phyloP scores from a whole-genome alignment of 2,113 vertebrate genomes.

The Callopanchax toddi region DNA sequence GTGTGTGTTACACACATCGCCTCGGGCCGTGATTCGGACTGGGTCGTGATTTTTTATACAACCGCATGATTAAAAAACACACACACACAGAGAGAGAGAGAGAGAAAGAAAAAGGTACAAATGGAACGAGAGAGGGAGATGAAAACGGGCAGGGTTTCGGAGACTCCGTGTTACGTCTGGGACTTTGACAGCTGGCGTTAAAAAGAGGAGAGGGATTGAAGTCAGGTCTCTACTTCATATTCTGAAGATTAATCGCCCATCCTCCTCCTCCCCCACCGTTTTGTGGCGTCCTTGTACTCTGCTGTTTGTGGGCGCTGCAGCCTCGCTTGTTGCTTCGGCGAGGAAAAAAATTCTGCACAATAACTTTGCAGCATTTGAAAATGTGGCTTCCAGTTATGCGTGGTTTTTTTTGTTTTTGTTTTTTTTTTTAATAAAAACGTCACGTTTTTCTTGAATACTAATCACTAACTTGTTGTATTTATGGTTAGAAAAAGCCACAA shows the following conservation, averaged over 20 bases:
- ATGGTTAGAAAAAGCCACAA: background rate
- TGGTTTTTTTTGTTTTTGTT: no score
- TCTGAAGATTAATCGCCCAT: conserved; percentile 62
- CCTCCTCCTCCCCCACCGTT: conserved; percentile 54
- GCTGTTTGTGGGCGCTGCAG: conserved; percentile 52
- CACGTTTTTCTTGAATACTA: no score
- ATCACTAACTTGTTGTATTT: background rate
- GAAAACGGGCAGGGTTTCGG: conserved; percentile 35
- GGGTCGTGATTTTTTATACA: conserved; percentile 28
- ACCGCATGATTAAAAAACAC: conserved; percentile 20
- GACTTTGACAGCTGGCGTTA: conserved; percentile 68
- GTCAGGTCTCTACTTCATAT: conserved; percentile 65
- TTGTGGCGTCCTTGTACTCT: conserved; percentile 49
- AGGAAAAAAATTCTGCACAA: conserved; percentile 35
- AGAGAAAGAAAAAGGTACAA: background rate
- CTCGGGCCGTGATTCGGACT: conserved; percentile 17
- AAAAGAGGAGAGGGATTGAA: conserved; percentile 55
- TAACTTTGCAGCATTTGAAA: background rate
- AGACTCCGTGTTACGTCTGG: conserved; percentile 56
- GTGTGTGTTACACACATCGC: conserved; percentile 4
- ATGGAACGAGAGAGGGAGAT: background rate
- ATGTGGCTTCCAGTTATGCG: no score
- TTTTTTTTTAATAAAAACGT: no score
- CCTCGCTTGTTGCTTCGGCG: conserved; percentile 12
- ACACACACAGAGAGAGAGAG: background rate